Percentiles rank a stretch among this genome's conserved stretches.
Evolutionary conservation across 2,888 invertebrate genomes (phyloP).

Genomic region (Plemyria rubiginata): DNA sequence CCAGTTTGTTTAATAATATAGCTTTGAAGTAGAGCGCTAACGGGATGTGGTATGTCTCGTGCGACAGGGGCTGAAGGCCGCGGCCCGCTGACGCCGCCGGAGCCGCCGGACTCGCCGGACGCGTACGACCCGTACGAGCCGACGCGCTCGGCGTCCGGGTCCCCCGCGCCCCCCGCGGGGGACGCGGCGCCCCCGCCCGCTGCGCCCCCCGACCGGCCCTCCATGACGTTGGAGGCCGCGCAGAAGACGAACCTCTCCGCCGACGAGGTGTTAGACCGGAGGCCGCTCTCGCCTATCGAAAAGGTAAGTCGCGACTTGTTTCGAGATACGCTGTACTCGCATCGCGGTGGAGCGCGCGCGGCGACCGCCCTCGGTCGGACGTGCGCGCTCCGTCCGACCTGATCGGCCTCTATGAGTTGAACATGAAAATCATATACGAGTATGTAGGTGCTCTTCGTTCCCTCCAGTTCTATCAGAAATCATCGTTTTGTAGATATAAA

Average conservation of each 20-base stretch:
- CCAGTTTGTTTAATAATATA: too few species aligned
- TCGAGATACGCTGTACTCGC: not conserved
- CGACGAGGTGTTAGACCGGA: slow-evolving; percentile 75
- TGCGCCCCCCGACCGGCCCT: slow-evolving; percentile 45
- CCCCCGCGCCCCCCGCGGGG: slow-evolving; percentile 51
- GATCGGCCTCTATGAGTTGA: too few species aligned
- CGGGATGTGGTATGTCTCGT: not conserved
- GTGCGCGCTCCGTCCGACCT: too few species aligned
- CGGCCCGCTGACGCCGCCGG: slow-evolving; percentile 87
- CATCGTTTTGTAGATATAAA: too few species aligned
- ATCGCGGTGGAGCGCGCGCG: too few species aligned
- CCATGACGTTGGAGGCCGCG: slow-evolving; percentile 77
- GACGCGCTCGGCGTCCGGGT: slow-evolving; percentile 91
- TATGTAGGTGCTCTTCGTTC: too few species aligned
- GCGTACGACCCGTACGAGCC: slow-evolving; percentile 97
- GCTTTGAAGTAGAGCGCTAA: not conserved
- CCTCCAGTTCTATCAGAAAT: too few species aligned
- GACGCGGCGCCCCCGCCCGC: slow-evolving; percentile 79
- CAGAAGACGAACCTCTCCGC: slow-evolving; percentile 79
- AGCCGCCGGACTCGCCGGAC: slow-evolving; percentile 87
- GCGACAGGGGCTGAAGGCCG: slow-evolving; percentile 82
- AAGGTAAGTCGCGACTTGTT: slow-evolving; percentile 57
- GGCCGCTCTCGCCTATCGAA: slow-evolving; percentile 84
- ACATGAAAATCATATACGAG: too few species aligned
- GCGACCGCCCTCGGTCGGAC: too few species aligned